Conservation (phyloP, 1,140 invertebrate genomes). For the Whitmania pigra region DNA sequence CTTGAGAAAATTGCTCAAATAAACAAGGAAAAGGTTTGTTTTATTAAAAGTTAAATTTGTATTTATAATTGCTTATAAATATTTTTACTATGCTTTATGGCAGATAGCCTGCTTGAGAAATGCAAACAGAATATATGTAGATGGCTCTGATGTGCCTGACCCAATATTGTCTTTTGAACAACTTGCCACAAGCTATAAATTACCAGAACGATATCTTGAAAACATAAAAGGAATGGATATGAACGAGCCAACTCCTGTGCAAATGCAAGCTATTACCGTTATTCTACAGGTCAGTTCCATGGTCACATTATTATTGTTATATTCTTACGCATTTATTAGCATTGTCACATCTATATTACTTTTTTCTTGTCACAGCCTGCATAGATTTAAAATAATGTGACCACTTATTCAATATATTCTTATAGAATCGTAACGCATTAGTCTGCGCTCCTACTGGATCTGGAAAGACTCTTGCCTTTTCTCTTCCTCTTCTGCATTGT, state of each 20-base stretch:
- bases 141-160: conserved; percentile 60
- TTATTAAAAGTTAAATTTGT: conserved; percentile 25
- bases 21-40: conserved; percentile 22
- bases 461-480: conserved; percentile 46
- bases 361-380: too few relatives aligned
- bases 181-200: conserved; percentile 41
- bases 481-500: conserved; percentile 52
- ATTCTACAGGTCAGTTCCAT: conserved; percentile 51
- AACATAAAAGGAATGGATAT: conserved; percentile 66
- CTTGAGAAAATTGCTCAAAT: conserved; percentile 10
- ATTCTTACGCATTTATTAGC: conserved; percentile 1
- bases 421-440: conserved; percentile 64
- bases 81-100: not conserved
- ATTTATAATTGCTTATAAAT: too few relatives aligned
- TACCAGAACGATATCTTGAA: conserved; percentile 49
- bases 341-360: conserved; percentile 23
- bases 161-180: conserved; percentile 59
- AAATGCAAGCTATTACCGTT: conserved; percentile 81
- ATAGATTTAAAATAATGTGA: too few relatives aligned
- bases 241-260: conserved; percentile 71
- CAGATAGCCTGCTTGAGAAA: conserved; percentile 63
- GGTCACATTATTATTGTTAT: not conserved
- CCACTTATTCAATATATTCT: not conserved
- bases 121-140: conserved; percentile 58
- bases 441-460: conserved; percentile 69